Percentiles rank a stretch among this genome's conserved stretches.
Evolutionary conservation across 2,113 vertebrate species (phyloP).

Genomic region (Corydoras maculifer): DNA sequence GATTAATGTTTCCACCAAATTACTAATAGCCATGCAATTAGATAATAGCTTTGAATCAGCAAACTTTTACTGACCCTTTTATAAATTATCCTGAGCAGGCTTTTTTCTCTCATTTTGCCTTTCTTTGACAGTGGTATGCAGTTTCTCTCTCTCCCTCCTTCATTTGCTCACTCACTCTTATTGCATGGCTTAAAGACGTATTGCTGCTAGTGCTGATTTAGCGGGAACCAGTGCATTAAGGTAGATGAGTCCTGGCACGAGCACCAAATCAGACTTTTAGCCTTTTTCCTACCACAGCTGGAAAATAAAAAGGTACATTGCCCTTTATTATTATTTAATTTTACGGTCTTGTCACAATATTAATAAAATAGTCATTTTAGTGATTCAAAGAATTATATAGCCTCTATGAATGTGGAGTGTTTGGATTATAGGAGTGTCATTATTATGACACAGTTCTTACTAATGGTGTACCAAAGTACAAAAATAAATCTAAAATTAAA

Average conservation of each 20-base stretch:
- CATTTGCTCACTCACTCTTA: constrained; percentile 23
- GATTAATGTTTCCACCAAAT: constrained; percentile 46
- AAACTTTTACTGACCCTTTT: constrained; percentile 47
- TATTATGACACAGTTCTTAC: too few species aligned
- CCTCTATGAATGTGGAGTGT: too few species aligned
- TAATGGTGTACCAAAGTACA: too few species aligned
- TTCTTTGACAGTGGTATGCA: not conserved
- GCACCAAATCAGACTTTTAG: too few species aligned
- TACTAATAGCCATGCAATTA: constrained; percentile 48
- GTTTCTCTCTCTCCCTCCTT: constrained; percentile 4
- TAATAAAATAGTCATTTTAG: too few species aligned
- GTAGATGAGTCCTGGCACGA: constrained; percentile 9
- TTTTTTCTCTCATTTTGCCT: constrained; percentile 34
- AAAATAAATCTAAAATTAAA: too few species aligned
- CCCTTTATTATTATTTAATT: too few species aligned
- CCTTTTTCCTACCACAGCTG: too few species aligned
- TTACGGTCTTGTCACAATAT: too few species aligned
- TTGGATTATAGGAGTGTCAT: too few species aligned
- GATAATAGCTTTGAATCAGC: constrained; percentile 52
- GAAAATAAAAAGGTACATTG: too few species aligned
- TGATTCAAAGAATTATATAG: too few species aligned
- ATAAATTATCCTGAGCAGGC: constrained; percentile 48
- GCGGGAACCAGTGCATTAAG: constrained; percentile 36
- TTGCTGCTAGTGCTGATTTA: constrained; percentile 33
- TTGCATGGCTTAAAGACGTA: constrained; percentile 31